Base-by-base conservation (phyloP, 2,113 vertebrate species). In the Axis porcinus region DNA sequence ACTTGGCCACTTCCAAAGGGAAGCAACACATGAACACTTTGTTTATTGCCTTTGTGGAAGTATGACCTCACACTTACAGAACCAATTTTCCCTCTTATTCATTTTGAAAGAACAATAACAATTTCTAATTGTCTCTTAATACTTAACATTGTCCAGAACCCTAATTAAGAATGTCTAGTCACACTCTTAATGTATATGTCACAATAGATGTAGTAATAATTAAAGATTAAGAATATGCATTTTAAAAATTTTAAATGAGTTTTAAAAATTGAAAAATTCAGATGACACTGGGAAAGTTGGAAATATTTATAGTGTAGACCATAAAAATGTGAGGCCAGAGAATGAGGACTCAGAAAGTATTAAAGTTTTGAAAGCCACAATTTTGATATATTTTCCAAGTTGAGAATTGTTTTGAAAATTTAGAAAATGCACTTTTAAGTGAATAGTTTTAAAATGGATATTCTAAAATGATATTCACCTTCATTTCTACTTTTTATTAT, bases 391-490 rank as follows among this genome's bases (percentile, higher is more conserved):
- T 88, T 96, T 94, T 95, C 43, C 57, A 87, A 70, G 23, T 58
- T 95, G 83, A 58, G 58, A 92, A 88, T 33, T 70, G 62, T 70
- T 82, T 89, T 93, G 27, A 97, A 94, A 95, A 89, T 92, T 6
- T 14, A 96, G 45, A 36, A 57, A 85, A 93, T 5, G 50, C 70
- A 90, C 21, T 96, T 96, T 95, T 13, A 78, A 85, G 96, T 62
- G 30, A 6, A 67, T 23, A 84, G 14, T 60, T 92, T 88, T 36
- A 10, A 86, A 94, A 91, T 30, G 1, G 57, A 79, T 91, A 90
- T 86, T 94, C 16, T 60, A 87, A 96, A 91, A 86, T 84, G 7
- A 0, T 47, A 79, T 50, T 54, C 17, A 60, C 76, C n/a, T 90
- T 86, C 28, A 92, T 47, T 13, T 96, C n/a, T 95, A 36, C 25